Evolutionary conservation across 2,797 vertebrate genomes (phyloP).

Genomic region (Miichthys miiuy): DNA sequence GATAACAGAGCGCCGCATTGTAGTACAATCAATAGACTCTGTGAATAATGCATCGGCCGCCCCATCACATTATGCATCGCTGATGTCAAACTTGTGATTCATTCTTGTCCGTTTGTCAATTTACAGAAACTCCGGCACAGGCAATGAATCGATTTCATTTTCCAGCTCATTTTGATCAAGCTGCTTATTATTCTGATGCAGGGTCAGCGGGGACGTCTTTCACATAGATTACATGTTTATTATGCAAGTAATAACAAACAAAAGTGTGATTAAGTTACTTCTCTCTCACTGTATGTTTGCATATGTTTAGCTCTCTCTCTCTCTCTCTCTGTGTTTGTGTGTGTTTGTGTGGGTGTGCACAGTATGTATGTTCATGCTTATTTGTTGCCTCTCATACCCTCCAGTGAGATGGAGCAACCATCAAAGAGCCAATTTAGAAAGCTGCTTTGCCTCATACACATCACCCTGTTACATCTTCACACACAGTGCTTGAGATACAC

Average conservation of each 20-base stretch:
- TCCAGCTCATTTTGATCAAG: constrained; percentile 56
- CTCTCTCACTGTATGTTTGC: constrained; percentile 15
- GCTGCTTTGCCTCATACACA: constrained; percentile 48
- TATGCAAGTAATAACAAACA: constrained; percentile 43
- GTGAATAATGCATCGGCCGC: constrained; percentile 61
- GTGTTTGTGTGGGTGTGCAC: constrained; percentile 24
- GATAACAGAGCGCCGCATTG: constrained; percentile 53
- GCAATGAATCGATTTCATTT: constrained; percentile 63
- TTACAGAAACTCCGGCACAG: constrained; percentile 57
- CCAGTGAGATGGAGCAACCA: constrained; percentile 65
- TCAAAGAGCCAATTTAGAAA: constrained; percentile 71
- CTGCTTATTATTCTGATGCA: constrained; percentile 51
- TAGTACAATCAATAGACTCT: constrained; percentile 58
- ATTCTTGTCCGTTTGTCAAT: constrained; percentile 67
- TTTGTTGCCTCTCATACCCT: constrained; percentile 54
- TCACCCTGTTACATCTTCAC: constrained; percentile 27
- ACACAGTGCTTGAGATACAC: constrained; percentile 6
- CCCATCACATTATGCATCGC: constrained; percentile 67
- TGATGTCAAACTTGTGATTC: constrained; percentile 68
- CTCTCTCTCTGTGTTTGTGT: constrained; percentile 9
- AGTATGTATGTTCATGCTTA: constrained; percentile 23
- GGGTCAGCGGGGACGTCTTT: constrained; percentile 43
- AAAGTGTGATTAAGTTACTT: constrained; percentile 45
- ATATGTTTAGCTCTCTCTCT: constrained; percentile 3
- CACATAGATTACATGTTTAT: constrained; percentile 47